Percentiles rank a stretch among this genome's conserved stretches.
Conservation (phyloP, 2,113 vertebrate species). For the Pangasianodon gigas region DNA sequence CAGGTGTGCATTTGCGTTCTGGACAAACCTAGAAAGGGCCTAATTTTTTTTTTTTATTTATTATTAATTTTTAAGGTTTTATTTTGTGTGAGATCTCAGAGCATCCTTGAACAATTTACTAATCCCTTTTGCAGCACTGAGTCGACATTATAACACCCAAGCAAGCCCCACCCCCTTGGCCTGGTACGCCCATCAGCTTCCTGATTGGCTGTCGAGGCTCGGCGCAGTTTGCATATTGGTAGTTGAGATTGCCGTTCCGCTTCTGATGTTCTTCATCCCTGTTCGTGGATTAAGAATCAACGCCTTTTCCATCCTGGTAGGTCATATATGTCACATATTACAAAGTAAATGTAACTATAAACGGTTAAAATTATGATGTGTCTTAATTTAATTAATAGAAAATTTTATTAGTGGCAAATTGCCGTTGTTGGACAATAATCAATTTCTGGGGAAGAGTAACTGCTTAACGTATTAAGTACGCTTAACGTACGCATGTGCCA, state of each 20-base stretch:
- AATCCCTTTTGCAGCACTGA: slow-evolving; percentile 71
- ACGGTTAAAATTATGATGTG: background rate
- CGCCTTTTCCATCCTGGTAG: slow-evolving; percentile 81
- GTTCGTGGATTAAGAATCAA: slow-evolving; percentile 73
- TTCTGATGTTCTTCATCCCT: slow-evolving; percentile 77
- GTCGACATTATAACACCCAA: slow-evolving; percentile 81
- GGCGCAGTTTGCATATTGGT: slow-evolving; percentile 74
- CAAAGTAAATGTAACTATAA: background rate
- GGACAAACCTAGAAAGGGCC: background rate
- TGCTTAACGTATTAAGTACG: too few relatives aligned
- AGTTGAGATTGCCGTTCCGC: slow-evolving; percentile 74
- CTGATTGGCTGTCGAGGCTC: slow-evolving; percentile 79
- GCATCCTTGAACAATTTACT: background rate
- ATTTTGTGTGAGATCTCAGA: background rate
- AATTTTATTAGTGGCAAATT: background rate
- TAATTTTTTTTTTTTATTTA: background rate
- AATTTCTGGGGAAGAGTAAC: background rate
- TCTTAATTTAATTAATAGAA: background rate
- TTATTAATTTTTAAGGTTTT: background rate
- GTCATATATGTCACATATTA: background rate
- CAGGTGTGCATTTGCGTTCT: slow-evolving; percentile 65
- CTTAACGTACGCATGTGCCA: too few relatives aligned
- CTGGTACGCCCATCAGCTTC: slow-evolving; percentile 81
- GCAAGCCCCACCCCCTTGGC: slow-evolving; percentile 76
- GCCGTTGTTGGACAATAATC: background rate